Percentiles rank a stretch among this genome's conserved stretches.
phyloP scores from a whole-genome alignment of 1,140 invertebrate species.

The Eubasilissa regina region DNA sequence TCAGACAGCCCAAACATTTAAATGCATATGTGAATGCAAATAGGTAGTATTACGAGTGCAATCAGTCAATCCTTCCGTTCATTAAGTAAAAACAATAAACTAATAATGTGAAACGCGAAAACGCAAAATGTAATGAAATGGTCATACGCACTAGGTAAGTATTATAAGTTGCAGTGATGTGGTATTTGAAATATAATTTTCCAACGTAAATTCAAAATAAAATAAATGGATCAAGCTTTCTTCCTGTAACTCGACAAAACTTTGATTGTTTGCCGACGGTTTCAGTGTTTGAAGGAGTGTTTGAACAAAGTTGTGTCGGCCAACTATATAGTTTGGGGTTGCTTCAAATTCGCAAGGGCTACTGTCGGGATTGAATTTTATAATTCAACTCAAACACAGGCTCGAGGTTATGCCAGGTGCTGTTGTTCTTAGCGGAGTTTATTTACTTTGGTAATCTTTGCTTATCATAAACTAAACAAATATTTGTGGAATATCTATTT shows the following conservation, averaged over 20 bases:
- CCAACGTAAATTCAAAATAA: neutral
- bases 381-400: conserved; percentile 45
- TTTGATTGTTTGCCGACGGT: conserved; percentile 21
- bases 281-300: conserved; percentile 39
- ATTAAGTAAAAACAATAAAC: too few relatives aligned
- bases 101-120: too few relatives aligned
- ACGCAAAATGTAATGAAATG: too few relatives aligned
- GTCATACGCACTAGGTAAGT: too few relatives aligned
- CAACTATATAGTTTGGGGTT: conserved; percentile 39
- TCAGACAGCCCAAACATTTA: too few relatives aligned
- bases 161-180: too few relatives aligned
- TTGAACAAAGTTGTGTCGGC: conserved; percentile 34
- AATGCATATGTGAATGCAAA: too few relatives aligned
- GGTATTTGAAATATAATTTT: too few relatives aligned
- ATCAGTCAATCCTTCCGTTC: too few relatives aligned
- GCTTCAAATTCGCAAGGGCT: conserved; percentile 34
- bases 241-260: conserved; percentile 1
- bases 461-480: conserved; percentile 11
- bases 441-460: conserved; percentile 40
- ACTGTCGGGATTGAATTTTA: conserved; percentile 45
- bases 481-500: conserved; percentile 17
- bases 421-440: conserved; percentile 18
- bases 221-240: neutral
- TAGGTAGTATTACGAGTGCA: too few relatives aligned
- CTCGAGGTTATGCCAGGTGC: conserved; percentile 7